Evolutionary conservation across 2,888 invertebrate species (phyloP), one percentile per base, ranked within the genome.

Genomic region (Eupeodes latifasciatus): DNA sequence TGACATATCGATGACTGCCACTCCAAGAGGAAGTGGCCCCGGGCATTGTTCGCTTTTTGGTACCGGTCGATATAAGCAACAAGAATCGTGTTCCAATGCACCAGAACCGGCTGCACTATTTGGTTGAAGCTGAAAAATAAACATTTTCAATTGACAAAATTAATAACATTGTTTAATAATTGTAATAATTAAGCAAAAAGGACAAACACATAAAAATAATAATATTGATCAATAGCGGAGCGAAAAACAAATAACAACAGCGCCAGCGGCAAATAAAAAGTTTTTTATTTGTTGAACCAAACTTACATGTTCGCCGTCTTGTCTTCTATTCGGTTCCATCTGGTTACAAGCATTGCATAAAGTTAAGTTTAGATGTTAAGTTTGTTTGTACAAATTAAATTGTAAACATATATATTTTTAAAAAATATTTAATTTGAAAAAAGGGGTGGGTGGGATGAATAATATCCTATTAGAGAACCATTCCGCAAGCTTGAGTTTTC

Each of bases 101-200:
- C 99, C 98, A 4, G 99, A 98, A 5, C 99, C 99, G 75, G 98
- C 97, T 7, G 98, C 98, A 93, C 98, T 98, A 92, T 98, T 97
- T 2, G 98, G 97, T 93, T 98, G 98, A 64, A 99, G 94, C 98
- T 99, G 94, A 55, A 94, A 71, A 4, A 40, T 5, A 40, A 9
- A 19, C 55, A 71, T 44, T 19, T 19, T 16, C 93, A 55, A 34
- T 27, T n/a, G 6, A 49, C 3, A 53, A 1, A 59, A 14, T 0
- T 9, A 51, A 14, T 40, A 61, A n/a, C 0, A 9, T 47, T 49
- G 1, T 27, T 27, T 27, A 27, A 27, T 27, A 2, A 27, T 27
- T 27, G 1, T 27, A 2, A 27, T 27, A 19, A 47, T 0, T 19
- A 16, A 51, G 12, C 19, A 66, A 36, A 69, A 40, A 55, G 12